Evolutionary conservation across 1,140 invertebrate genomes (phyloP), one percentile per base, ranked within the genome.

Genomic region (Dinothrombium tinctorium): DNA sequence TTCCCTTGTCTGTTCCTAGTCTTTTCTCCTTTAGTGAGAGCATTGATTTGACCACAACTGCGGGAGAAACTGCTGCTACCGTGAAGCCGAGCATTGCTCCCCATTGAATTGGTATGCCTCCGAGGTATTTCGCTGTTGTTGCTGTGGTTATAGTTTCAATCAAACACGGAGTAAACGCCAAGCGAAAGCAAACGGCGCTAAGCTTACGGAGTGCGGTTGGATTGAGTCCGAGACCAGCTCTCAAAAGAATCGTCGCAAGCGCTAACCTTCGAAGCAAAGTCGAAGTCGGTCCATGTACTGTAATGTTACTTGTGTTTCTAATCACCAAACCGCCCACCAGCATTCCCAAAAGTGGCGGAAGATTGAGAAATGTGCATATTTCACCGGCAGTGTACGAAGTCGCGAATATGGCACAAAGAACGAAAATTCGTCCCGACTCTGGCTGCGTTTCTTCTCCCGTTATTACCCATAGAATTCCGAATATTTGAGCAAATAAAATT

Each of bases 41-140:
- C 29, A 95, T 65, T 47, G 76, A 77, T 0, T 89, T 83, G 12
- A 94, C 87, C 3, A 94, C 76, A 5, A 96, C 84, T 9, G 87
- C 87, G 1, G 87, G 86, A 0, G 86, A 89, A 6, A 94, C 84
- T 1, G 87, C 83, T 2, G 81, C 76, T 25, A 90, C 61, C 24
- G 89, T 72, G 46, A 76, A 74, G 47, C 77, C 79, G n/a, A 87
- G 64, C 31, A 92, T 67, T 42, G 86, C 71, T 39, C 69, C 69
- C 80, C 84, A 94, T 44, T 72, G 60, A 77, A 79, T 86, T 0
- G 84, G 80, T 43, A 94, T 59, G 38, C 65, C 66, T 8, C 95
- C 61, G 5, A 94, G 55, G 41, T 71, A 76, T 50, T 76, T 68
- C 0, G 73, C 62, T 43, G 72, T 60, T 6, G 82, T 56, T 1